Base-by-base conservation (phyloP, 2,888 invertebrate genomes). In the Hirtodrosophila duncani region DNA sequence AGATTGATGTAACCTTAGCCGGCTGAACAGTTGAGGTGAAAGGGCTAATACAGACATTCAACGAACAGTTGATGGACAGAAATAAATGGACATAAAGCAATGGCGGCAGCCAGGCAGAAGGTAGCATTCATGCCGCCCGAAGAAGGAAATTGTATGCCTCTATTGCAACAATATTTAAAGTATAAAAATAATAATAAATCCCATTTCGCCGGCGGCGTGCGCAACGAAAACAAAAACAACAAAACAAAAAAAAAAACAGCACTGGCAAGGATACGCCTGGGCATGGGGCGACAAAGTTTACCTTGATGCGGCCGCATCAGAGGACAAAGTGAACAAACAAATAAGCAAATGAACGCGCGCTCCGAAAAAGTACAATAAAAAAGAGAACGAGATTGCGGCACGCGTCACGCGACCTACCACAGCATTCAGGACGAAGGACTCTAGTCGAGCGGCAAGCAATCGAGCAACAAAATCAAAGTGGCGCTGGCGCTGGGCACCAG, bases 341-440 rank as follows among this genome's bases (percentile, higher is more conserved):
- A 81, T 82, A 74, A 67, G 72, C 80, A 68, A 77, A 81, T 67
- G 75, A 71, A 79, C 71, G 67, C 69, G 64, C 68, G 69, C 60
- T 42, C 53, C 68, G 46, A 56, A 71, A 78, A 81, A 70, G 74
- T 78, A 72, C 81, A 80, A 80, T 78, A 74, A 68, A 34, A 45
- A 36, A 29, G 34, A 46, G 38, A 46, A 61, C 63, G 78, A 39
- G 79, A 71, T 74, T 81, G 75, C 50, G 77, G 81, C 81, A 77
- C 77, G 81, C 64, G 64, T 52, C 64, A 50, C 59, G 30, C 79
- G 79, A 79, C 79, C 75, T 77, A 81, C 81, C 77, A 68, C 67
- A 69, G 80, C 58, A 65, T 60, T 62, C 67, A 65, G 37, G 37
- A 23, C 7, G 30, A 31, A 56, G 46, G 46, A 33, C 43, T 26